These are phyloP conservation scores for Steinernema khuongi DNA, from an alignment of 1,140 invertebrate genomes.

Conservation along the genomic window DNA sequence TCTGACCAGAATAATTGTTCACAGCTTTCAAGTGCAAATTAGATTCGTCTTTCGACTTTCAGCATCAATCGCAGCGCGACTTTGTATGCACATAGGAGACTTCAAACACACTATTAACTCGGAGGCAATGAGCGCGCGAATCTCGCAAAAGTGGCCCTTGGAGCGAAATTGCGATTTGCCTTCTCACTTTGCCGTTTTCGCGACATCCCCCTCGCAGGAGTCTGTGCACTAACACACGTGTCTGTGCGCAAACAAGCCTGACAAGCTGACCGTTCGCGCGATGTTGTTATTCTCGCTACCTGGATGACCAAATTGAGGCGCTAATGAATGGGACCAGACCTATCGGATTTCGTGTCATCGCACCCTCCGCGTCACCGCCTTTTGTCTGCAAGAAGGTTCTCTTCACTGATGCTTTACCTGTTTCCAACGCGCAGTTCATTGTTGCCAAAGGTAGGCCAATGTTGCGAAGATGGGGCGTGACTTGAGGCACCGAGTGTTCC, in stretches of 20 bases:
- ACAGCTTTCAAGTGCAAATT: constrained; percentile 12
- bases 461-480: not conserved
- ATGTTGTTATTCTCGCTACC: constrained; percentile 13
- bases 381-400: not conserved
- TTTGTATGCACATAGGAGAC: constrained; percentile 2
- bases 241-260: not conserved
- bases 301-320: constrained; percentile 9
- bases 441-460: not conserved
- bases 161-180: not conserved
- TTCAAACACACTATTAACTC: not conserved
- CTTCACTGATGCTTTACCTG: not conserved
- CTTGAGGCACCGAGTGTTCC: not conserved
- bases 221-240: not conserved
- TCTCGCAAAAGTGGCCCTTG: not conserved
- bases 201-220: not conserved
- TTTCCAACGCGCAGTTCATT: not conserved
- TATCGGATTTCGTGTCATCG: not conserved
- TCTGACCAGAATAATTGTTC: constrained; percentile 11
- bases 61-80: not conserved
- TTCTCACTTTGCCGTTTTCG: not conserved
- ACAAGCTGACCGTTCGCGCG: not conserved
- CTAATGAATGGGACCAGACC: constrained; percentile 14
- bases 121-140: not conserved
- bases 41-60: not conserved
- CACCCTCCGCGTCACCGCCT: not conserved